Conservation (phyloP, 2,888 invertebrate genomes). For the Pherbina coryleti region DNA sequence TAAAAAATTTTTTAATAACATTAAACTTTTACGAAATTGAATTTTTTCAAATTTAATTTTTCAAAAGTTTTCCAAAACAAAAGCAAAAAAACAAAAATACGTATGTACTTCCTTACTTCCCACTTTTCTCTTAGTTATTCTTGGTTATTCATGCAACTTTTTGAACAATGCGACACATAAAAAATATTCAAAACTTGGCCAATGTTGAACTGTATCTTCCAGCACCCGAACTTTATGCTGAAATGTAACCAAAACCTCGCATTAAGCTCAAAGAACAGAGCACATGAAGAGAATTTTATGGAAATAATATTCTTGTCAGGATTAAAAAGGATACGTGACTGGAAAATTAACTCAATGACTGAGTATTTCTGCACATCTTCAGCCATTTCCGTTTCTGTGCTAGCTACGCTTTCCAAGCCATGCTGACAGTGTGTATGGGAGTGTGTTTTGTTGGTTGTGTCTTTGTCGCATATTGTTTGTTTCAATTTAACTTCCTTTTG, state of each 20-base stretch:
- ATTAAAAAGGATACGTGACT: conserved; percentile 70
- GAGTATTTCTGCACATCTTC: conserved; percentile 22
- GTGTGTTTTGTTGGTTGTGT: background rate
- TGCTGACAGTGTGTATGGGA: conserved; percentile 8
- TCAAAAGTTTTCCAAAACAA: background rate
- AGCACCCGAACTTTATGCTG: background rate
- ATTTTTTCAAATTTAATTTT: background rate
- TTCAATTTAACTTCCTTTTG: conserved; percentile 22
- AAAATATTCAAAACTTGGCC: background rate
- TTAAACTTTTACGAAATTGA: too few species aligned
- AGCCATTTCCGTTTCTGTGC: background rate
- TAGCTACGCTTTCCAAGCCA: background rate
- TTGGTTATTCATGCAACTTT: background rate
- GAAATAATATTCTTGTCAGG: conserved; percentile 70
- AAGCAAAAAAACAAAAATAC: background rate
- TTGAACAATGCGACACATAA: background rate
- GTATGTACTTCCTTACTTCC: background rate
- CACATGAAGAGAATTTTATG: conserved; percentile 57
- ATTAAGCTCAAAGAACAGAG: conserved; percentile 23
- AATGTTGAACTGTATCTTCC: background rate
- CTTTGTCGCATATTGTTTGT: conserved; percentile 32
- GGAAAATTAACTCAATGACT: conserved; percentile 64
- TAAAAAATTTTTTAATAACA: too few species aligned
- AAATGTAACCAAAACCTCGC: conserved; percentile 37
- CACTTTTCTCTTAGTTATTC: background rate